A percentile compares a stretch with the other conserved stretches of the same genome.
Evolutionary conservation across 2,113 vertebrate species (phyloP).

Genomic region (Poeciliopsis retropinna): DNA sequence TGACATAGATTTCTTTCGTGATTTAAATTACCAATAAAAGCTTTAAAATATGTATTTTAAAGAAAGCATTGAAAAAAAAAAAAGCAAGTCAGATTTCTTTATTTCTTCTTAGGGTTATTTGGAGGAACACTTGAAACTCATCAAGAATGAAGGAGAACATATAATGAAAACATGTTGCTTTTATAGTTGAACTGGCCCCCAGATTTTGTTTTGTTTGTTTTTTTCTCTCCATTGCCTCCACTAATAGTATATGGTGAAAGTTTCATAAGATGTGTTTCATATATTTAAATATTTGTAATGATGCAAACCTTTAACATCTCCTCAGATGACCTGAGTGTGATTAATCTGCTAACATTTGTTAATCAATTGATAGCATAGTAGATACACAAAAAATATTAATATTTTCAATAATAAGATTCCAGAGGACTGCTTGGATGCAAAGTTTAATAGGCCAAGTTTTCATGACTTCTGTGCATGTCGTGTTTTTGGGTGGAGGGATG

Average conservation of each 20-base stretch:
- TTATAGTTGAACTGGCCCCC: too few species aligned
- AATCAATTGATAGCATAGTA: neutral
- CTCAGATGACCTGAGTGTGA: constrained; percentile 8
- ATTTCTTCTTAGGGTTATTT: neutral
- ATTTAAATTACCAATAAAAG: neutral
- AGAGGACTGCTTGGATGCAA: neutral
- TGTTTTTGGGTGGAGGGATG: neutral
- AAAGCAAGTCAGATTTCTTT: neutral
- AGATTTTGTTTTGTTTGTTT: too few species aligned
- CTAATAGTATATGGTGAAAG: too few species aligned
- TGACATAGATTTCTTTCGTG: neutral
- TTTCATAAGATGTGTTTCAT: neutral
- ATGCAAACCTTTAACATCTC: constrained; percentile 26
- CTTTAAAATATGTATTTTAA: neutral
- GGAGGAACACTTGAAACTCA: too few species aligned
- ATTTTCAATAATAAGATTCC: neutral
- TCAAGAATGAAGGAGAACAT: too few species aligned
- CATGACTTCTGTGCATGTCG: too few species aligned
- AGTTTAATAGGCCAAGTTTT: neutral
- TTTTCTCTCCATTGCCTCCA: too few species aligned
- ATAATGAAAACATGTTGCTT: too few species aligned
- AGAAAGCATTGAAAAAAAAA: neutral
- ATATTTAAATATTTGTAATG: constrained; percentile 15
- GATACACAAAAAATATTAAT: neutral
- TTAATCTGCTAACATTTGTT: too few species aligned